A percentile compares a stretch with the other conserved stretches of the same genome.
These are phyloP conservation scores for Pristionchus exspectatus DNA, from an alignment of 2,888 invertebrate genomes.

Conservation along the genomic window DNA sequence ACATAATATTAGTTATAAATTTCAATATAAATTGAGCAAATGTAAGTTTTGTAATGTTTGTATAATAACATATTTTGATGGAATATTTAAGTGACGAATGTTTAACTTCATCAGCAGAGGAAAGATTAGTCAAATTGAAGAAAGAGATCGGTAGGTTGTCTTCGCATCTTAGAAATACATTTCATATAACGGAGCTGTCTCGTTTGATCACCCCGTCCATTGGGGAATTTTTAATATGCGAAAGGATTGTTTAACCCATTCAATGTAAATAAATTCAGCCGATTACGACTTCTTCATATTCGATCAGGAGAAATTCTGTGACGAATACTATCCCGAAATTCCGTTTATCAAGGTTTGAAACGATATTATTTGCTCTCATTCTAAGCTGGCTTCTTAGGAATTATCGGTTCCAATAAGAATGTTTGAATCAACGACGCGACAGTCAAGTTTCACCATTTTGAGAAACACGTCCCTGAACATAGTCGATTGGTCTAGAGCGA, in stretches of 20 bases:
- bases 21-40: not conserved
- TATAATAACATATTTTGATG: not conserved
- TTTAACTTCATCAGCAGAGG: not conserved
- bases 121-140: not conserved
- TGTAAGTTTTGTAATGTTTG: not conserved
- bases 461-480: not conserved
- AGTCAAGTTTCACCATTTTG: not conserved
- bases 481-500: not conserved
- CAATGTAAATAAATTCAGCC: not conserved
- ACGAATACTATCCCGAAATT: constrained; percentile 14
- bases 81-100: not conserved
- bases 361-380: not conserved
- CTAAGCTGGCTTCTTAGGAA: not conserved
- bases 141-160: not conserved
- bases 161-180: not conserved
- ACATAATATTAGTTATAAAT: not conserved
- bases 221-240: too few relatives aligned
- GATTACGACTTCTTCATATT: constrained; percentile 6
- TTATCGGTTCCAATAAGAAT: not conserved
- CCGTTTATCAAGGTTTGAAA: not conserved
- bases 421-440: too few relatives aligned
- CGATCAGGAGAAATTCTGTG: not conserved
- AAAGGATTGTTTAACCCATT: not conserved
- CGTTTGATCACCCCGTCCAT: too few relatives aligned
- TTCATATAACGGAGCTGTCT: too few relatives aligned